Evolutionary conservation across 2,797 vertebrate species (phyloP), one percentile per base, ranked within the genome.

Genomic region (Mustela erminea): DNA sequence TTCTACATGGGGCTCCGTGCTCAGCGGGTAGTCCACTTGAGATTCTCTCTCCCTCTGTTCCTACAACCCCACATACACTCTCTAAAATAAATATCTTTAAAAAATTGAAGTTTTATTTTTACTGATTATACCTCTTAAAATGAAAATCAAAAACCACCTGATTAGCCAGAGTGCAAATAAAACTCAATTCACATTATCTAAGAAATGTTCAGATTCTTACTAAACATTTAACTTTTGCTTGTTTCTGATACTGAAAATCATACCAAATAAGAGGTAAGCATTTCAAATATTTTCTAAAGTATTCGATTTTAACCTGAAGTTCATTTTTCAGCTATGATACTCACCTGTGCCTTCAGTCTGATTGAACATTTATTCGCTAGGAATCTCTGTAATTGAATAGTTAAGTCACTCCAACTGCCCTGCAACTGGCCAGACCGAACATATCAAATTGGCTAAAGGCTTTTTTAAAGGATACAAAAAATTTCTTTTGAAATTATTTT

Each of bases 121-220:
- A 94, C 15, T 92, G 82, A 96, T 60, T 94, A 94, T 1, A 68
- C 7, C 25, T 64, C 68, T 96, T 82, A 80, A 93, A 89, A 93
- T 64, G 90, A 86, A 82, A 86, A 93, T 78, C 18, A 85, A 93
- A 91, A 60, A 90, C 4, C 5, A 84, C 82, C 43, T 52, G 14
- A 83, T 91, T 68, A 60, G 21, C 43, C 46, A 74, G 32, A 64
- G 46, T 35, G 1, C 23, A 93, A 89, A 87, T 43, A 25, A 91
- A 96, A 86, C 15, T 93, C 15, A 87, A 62, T 58, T 94, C 64
- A 72, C 3, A 82, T 74, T 84, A 85, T 52, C 77, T 35, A 78
- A 72, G 92, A 92, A 35, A 60, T 25, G 25, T 78, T 68, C 17
- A 89, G 58, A 60, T 13, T 77, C n/a, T 62, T 90, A 54, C 54